These are phyloP conservation scores for Rhagoletis pomonella DNA, from an alignment of 1,140 invertebrate species.

Conservation along the genomic window DNA sequence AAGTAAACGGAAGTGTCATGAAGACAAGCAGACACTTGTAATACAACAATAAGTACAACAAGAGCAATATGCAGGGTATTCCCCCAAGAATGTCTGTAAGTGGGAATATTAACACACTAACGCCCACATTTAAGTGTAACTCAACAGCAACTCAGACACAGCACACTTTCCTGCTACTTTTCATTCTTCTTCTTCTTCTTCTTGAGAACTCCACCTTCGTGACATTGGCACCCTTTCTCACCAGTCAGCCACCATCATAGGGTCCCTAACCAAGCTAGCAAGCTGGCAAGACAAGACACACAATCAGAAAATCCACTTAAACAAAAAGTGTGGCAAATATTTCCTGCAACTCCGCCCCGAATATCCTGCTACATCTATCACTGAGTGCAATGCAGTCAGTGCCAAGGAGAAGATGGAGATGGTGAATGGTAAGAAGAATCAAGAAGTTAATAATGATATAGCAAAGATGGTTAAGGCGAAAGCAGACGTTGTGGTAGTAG, in stretches of 20 bases:
- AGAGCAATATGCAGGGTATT: not conserved
- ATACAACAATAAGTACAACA: slow-evolving; percentile 5
- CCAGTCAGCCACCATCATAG: not conserved
- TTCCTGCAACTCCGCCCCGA: slow-evolving; percentile 50
- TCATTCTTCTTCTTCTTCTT: not conserved
- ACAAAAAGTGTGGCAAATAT: slow-evolving; percentile 46
- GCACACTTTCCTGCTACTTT: not conserved
- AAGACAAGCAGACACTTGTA: slow-evolving; percentile 15
- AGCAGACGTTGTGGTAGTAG: not conserved
- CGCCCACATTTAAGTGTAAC: slow-evolving; percentile 27
- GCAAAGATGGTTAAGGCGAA: not conserved
- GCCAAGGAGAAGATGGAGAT: not conserved
- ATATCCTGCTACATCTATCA: slow-evolving; percentile 33
- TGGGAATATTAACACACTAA: slow-evolving; percentile 22
- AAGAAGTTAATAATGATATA: slow-evolving; percentile 37
- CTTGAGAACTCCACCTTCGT: not conserved
- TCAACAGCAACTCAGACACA: not conserved
- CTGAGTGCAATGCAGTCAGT: not conserved
- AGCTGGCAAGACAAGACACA: slow-evolving; percentile 1
- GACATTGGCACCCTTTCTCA: not conserved
- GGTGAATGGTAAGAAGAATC: slow-evolving; percentile 14
- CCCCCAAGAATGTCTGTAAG: slow-evolving; percentile 54
- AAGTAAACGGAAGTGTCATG: slow-evolving; percentile 35
- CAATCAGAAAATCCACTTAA: slow-evolving; percentile 51
- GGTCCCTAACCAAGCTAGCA: not conserved